Percentiles rank a stretch among this genome's conserved stretches.
phyloP scores from a whole-genome alignment of 2,113 vertebrate species.

The Oreochromis spilurus region DNA sequence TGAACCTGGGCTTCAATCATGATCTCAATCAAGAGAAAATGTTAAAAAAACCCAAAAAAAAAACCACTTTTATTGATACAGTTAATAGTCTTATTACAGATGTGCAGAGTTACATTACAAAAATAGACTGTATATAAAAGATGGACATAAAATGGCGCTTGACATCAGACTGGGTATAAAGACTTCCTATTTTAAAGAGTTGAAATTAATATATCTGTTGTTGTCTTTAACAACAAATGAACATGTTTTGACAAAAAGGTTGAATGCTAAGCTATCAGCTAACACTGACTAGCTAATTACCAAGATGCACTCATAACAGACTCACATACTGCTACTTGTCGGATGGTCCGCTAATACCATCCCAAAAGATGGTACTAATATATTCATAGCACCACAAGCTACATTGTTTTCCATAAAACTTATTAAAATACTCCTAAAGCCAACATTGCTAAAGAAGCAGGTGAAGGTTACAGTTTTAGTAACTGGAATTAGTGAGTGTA shows the following conservation, averaged over 20 bases:
- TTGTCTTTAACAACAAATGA: background rate
- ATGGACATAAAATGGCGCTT: background rate
- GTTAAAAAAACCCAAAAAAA: background rate
- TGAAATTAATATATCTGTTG: background rate
- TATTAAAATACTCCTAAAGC: background rate
- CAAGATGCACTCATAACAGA: background rate
- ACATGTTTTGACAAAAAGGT: background rate
- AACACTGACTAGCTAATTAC: background rate
- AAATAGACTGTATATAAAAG: background rate
- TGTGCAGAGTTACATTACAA: background rate
- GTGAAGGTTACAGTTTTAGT: background rate
- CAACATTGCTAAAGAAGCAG: background rate
- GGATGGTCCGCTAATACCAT: background rate
- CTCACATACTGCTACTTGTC: background rate
- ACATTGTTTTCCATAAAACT: background rate
- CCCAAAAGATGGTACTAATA: background rate
- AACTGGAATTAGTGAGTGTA: background rate
- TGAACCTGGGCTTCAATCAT: background rate
- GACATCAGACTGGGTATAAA: rapidly evolving
- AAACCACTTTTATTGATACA: background rate
- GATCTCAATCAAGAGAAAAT: background rate
- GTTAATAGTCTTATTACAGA: background rate
- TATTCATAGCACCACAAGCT: background rate
- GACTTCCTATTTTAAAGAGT: background rate
- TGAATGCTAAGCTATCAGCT: background rate